Percentiles rank a stretch among this genome's conserved stretches.
phyloP scores from a whole-genome alignment of 2,113 vertebrate species.

The Chloropsis hardwickii region DNA sequence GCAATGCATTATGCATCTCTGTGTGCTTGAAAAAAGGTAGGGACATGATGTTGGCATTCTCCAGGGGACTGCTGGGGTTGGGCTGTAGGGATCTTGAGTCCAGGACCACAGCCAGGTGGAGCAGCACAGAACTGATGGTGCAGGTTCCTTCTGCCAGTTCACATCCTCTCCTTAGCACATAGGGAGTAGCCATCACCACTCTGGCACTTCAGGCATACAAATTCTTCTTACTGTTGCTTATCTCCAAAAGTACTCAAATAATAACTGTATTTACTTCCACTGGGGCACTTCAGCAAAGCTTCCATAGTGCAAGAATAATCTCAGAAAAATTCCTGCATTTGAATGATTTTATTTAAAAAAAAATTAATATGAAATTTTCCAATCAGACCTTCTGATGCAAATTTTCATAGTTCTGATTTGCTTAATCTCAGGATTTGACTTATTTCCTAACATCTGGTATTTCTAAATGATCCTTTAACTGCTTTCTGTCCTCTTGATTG shows the following conservation, averaged over 20 bases:
- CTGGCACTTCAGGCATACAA: not conserved
- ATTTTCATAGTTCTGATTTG: not conserved
- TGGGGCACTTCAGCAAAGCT: not conserved
- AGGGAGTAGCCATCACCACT: not conserved
- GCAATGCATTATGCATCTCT: not conserved
- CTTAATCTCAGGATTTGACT: not conserved
- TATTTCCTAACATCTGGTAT: not conserved
- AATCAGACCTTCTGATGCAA: not conserved
- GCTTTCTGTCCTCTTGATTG: not conserved
- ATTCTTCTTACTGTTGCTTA: not conserved
- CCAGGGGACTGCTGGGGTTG: not conserved
- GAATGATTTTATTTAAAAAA: not conserved
- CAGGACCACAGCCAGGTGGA: fast-evolving
- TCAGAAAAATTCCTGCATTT: not conserved
- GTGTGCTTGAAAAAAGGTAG: not conserved
- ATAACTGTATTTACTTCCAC: not conserved
- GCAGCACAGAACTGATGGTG: not conserved
- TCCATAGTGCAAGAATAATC: not conserved
- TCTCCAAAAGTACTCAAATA: not conserved
- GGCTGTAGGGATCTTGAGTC: not conserved
- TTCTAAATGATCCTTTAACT: not conserved
- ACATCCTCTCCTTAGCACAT: not conserved
- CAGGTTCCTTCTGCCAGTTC: not conserved
- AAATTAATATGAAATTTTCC: not conserved
- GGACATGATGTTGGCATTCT: not conserved